Conservation (phyloP, 1,140 invertebrate genomes). For the Marisa cornuarietis region DNA sequence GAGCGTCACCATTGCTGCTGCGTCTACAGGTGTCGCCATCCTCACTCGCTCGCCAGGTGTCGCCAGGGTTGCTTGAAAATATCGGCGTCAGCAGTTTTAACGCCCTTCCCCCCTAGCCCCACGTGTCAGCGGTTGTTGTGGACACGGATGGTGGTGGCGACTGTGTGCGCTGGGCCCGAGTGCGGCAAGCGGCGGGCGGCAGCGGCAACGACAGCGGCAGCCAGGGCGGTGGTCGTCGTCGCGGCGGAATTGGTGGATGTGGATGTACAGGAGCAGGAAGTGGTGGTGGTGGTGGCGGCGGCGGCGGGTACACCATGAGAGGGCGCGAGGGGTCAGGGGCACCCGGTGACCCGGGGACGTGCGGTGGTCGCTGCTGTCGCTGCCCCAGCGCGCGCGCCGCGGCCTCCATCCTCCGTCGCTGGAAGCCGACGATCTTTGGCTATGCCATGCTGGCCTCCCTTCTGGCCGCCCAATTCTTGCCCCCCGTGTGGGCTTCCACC, state of each 20-base stretch:
- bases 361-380: constrained; percentile 1
- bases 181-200: not conserved
- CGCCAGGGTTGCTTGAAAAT: too few relatives aligned
- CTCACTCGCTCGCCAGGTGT: too few relatives aligned
- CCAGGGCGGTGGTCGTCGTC: not conserved
- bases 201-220: not conserved
- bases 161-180: not conserved
- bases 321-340: constrained; percentile 14
- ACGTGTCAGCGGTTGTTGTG: not conserved
- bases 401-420: constrained; percentile 1
- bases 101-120: too few relatives aligned
- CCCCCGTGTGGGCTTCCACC: constrained; percentile 15
- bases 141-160: constrained; percentile 14
- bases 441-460: constrained; percentile 22
- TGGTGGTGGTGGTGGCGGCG: not conserved
- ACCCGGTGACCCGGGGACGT: not conserved
- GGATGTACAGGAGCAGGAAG: not conserved
- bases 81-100: too few relatives aligned
- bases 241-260: not conserved
- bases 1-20: too few relatives aligned
- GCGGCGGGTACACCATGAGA: constrained; percentile 15
- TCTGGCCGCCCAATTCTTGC: constrained; percentile 9
- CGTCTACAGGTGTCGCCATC: too few relatives aligned
- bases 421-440: constrained; percentile 17
- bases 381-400: not conserved